Percentiles rank a stretch among this genome's conserved stretches.
phyloP scores from a whole-genome alignment of 2,888 invertebrate genomes.

The Timema podura region DNA sequence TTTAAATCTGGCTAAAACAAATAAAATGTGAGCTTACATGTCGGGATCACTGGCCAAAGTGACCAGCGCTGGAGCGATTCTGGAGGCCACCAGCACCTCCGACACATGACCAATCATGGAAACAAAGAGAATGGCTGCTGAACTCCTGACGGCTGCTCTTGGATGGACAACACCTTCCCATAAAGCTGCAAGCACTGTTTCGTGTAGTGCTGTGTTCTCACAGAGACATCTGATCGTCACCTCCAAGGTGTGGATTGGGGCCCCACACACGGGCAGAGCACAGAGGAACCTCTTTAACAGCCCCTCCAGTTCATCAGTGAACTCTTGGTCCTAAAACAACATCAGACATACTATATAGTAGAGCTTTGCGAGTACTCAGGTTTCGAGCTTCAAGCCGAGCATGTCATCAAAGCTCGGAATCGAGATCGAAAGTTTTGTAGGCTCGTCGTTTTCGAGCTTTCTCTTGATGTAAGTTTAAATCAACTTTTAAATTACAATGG shows the following conservation, averaged over 20 bases:
- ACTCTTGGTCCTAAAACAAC: conserved; percentile 19
- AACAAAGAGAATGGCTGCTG: conserved; percentile 58
- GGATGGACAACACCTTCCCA: conserved; percentile 69
- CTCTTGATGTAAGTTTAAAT: too few relatives aligned
- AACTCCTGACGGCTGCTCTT: conserved; percentile 55
- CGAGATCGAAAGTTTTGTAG: too few relatives aligned
- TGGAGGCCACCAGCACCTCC: conserved; percentile 53
- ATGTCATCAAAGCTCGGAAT: too few relatives aligned
- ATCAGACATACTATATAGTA: too few relatives aligned
- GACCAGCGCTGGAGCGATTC: conserved; percentile 64
- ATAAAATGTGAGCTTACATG: conserved; percentile 48
- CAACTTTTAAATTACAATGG: too few relatives aligned
- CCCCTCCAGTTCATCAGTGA: conserved; percentile 33
- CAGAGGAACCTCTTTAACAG: conserved; percentile 41
- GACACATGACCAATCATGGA: conserved; percentile 52
- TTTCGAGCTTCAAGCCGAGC: too few relatives aligned
- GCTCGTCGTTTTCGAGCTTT: too few relatives aligned
- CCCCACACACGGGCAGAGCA: conserved; percentile 51
- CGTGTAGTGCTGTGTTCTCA: conserved; percentile 46
- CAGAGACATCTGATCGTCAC: conserved; percentile 43
- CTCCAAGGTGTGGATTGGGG: conserved; percentile 46
- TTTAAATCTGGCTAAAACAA: too few relatives aligned
- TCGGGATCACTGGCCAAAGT: conserved; percentile 66
- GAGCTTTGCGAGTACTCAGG: too few relatives aligned
- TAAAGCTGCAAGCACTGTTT: conserved; percentile 58